These are phyloP conservation scores for Andrena fulva DNA, from an alignment of 2,888 invertebrate genomes.

Conservation along the genomic window DNA sequence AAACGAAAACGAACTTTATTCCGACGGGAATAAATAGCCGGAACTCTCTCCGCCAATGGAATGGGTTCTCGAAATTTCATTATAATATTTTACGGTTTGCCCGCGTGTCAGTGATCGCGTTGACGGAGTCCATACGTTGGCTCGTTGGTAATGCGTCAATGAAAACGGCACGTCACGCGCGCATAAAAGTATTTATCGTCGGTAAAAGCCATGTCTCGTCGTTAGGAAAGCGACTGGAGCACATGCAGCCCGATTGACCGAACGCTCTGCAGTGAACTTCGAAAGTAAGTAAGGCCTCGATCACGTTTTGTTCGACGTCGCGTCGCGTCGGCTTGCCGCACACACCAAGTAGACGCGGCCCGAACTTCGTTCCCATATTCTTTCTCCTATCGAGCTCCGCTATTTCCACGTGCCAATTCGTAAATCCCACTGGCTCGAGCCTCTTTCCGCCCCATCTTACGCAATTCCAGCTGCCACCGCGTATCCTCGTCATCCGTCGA, in stretches of 20 bases:
- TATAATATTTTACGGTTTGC: slow-evolving; percentile 6
- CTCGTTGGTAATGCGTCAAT: slow-evolving; percentile 49
- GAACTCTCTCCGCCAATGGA: slow-evolving; percentile 8
- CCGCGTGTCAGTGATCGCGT: neutral
- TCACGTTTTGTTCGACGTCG: slow-evolving; percentile 73
- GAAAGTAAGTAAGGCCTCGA: slow-evolving; percentile 82
- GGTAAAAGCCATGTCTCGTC: slow-evolving; percentile 65
- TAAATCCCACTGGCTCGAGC: neutral
- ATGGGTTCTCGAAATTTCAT: slow-evolving; percentile 12
- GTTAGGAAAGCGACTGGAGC: slow-evolving; percentile 71
- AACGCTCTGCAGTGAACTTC: slow-evolving; percentile 64
- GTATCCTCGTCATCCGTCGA: neutral
- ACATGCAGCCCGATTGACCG: slow-evolving; percentile 50
- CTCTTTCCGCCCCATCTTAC: neutral
- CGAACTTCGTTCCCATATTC: slow-evolving; percentile 51
- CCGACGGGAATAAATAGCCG: slow-evolving; percentile 17
- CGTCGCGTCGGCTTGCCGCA: slow-evolving; percentile 32
- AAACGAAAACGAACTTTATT: slow-evolving; percentile 46
- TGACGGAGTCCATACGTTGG: neutral
- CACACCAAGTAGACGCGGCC: slow-evolving; percentile 47
- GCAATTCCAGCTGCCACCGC: neutral
- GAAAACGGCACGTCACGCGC: slow-evolving; percentile 68
- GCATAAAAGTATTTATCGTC: slow-evolving; percentile 56
- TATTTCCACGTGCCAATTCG: neutral
- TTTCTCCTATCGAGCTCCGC: neutral